Evolutionary conservation across 2,113 vertebrate genomes (phyloP).

Genomic region (Pomatostomus ruficeps): DNA sequence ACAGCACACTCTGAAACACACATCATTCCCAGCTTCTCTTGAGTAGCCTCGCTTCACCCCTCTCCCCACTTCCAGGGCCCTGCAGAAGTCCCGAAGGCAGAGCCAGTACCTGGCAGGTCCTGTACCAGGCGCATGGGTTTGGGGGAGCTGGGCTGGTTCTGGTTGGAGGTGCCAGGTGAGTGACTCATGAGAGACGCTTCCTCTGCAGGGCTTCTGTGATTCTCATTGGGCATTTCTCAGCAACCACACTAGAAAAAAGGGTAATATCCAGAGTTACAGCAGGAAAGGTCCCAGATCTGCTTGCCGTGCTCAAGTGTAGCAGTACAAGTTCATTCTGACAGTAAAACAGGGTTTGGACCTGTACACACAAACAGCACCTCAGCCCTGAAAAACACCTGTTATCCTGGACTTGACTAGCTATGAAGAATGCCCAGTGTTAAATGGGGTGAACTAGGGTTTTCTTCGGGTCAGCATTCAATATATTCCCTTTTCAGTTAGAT

Average conservation of each 20-base stretch:
- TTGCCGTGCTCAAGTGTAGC: background rate
- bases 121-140: conserved; percentile 84
- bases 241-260: conserved; percentile 67
- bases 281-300: background rate
- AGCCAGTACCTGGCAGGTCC: conserved; percentile 86
- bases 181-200: conserved; percentile 82
- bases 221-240: conserved; percentile 93
- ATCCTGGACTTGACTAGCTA: background rate
- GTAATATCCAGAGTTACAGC: background rate
- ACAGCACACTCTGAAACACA: background rate
- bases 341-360: background rate
- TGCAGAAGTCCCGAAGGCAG: background rate
- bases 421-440: background rate
- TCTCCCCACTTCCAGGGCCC: background rate
- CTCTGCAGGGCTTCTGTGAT: conserved; percentile 84
- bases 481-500: background rate
- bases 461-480: background rate
- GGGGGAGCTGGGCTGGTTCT: conserved; percentile 86
- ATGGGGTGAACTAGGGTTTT: background rate
- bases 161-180: conserved; percentile 83
- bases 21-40: background rate
- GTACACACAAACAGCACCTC: background rate
- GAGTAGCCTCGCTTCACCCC: accelerated
- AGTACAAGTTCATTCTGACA: background rate
- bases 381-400: background rate